Evolutionary conservation across 1,140 invertebrate species (phyloP), one percentile per base, ranked within the genome.

Genomic region (Aphelinus certus): DNA sequence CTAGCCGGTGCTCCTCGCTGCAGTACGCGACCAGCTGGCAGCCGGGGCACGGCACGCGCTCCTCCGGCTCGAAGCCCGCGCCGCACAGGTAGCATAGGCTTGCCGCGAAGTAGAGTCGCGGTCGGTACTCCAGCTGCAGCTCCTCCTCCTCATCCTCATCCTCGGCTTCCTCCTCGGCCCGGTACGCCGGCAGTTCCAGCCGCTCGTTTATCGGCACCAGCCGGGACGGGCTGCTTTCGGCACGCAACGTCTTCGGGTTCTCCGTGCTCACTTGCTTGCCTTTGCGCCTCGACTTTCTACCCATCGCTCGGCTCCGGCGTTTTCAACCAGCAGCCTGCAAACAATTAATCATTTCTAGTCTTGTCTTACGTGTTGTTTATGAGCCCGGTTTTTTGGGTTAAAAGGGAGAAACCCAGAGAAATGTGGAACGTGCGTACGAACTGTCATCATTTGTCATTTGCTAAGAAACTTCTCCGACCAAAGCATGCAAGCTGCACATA

Each of bases 11-110:
- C 2, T 84, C 75, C 10, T 65, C 58, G 9, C 82, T 86, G 78
- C 91, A 92, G 71, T 92, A 92, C 57, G 85, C 87, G 26, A 89
- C 84, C 85, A 91, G 87, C 26, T 83, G 81, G 76, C 91, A 92
- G 61, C 76, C 80, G 58, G 83, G 81, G 57, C 89, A 91, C 0
- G 73, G 74, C 2, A 85, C 57, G 4, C 58, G 3, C 3, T 58
- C 56, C 68, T 69, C 56, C 46, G 66, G 48, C 0, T 68, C 73
- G 45, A 78, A 76, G 7, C 77, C 55, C 42, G 80, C 57, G 76
- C 86, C 84, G 70, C 89, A 90, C 9, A 86, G 75, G 53, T 87
- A 80, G 70, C 89, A 90, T 0, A 87, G 79, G 68, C 85, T 83
- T 43, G 80, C 78, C 45, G 78, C 79, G 58, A 81, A 88, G 63